Evolutionary conservation across 1,140 invertebrate genomes (phyloP).

Genomic region (Globodera rostochiensis): DNA sequence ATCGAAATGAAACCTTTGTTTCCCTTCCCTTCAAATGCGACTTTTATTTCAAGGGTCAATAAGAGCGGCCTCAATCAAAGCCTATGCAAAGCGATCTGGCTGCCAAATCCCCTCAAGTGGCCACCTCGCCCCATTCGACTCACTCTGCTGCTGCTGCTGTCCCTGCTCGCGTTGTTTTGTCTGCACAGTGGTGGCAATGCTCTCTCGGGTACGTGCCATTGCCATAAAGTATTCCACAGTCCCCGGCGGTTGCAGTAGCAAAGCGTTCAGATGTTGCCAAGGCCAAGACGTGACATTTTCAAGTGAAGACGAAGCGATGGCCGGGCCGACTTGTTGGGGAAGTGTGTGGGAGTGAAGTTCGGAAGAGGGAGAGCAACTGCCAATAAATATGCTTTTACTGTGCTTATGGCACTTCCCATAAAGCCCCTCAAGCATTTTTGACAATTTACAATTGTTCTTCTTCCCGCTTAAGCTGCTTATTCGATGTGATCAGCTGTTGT

Average conservation of each 20-base stretch:
- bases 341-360: not conserved
- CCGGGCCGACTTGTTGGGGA: not conserved
- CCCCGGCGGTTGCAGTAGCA: not conserved
- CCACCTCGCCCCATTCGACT: not conserved
- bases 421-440: not conserved
- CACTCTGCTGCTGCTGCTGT: not conserved
- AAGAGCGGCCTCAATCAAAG: not conserved
- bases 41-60: not conserved
- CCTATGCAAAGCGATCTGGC: not conserved
- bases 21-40: not conserved
- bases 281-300: not conserved
- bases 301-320: not conserved
- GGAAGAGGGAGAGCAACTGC: not conserved
- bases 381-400: not conserved
- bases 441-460: not conserved
- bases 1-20: not conserved
- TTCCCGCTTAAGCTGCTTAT: not conserved
- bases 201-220: not conserved
- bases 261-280: not conserved
- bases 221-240: not conserved
- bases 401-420: not conserved
- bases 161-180: not conserved
- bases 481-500: not conserved
- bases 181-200: not conserved
- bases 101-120: not conserved